These are phyloP conservation scores for Galbula dea DNA, from an alignment of 2,113 vertebrate genomes.

Conservation along the genomic window DNA sequence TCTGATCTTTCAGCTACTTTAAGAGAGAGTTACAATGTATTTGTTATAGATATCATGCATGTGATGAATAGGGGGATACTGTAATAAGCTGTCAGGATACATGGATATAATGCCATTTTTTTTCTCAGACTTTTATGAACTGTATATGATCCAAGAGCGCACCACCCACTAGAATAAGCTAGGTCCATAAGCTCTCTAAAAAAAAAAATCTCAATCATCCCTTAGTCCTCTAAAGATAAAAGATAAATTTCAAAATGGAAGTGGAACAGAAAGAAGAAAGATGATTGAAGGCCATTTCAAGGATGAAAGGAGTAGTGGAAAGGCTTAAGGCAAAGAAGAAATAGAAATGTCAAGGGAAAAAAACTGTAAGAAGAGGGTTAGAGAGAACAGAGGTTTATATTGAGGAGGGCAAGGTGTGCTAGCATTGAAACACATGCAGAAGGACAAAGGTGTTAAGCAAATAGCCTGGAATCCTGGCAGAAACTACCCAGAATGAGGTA, in stretches of 20 bases:
- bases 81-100: background rate
- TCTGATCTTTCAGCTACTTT: background rate
- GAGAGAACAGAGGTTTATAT: background rate
- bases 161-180: background rate
- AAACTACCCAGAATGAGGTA: background rate
- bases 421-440: background rate
- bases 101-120: background rate
- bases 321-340: background rate
- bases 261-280: background rate
- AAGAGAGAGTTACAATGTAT: background rate
- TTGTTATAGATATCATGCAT: background rate
- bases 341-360: background rate
- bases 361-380: background rate
- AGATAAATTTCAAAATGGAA: background rate
- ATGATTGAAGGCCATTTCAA: background rate
- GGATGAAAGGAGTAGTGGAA: background rate
- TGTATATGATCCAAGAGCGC: background rate
- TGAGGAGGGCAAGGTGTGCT: background rate
- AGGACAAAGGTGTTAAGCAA: background rate
- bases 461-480: background rate
- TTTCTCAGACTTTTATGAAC: background rate
- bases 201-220: background rate
- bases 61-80: background rate
- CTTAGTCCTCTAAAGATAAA: background rate
- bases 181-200: background rate